Evolutionary conservation across 2,113 vertebrate genomes (phyloP), one percentile per base, ranked within the genome.

Genomic region (Ceyx cyanopectus): DNA sequence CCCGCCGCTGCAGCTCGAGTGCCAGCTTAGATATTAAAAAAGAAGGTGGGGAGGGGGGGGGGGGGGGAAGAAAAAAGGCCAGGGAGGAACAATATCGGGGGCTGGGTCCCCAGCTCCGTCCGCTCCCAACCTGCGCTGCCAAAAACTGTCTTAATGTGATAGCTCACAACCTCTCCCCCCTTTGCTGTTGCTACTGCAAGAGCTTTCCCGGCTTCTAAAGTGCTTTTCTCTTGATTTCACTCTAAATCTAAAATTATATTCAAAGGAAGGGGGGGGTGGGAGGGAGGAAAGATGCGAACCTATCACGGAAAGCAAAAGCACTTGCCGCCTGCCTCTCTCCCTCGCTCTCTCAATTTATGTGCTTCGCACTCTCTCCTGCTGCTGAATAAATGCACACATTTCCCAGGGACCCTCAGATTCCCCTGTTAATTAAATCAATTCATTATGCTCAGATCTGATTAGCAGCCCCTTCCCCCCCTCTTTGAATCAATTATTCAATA

Each of bases 401-500:
- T 99, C 98, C 98, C 98, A 98, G 98, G 99, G 98, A 99, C 98
- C 98, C 99, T 98, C 98, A 98, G 99, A 99, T 99, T 99, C 99
- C 99, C 99, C 98, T 99, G 99, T 99, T 99, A 99, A 99, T 99
- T 99, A 99, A 99, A 99, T 99, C 99, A 99, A 99, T 99, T 99
- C 99, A 99, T 99, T 99, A 99, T 99, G 99, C 99, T 99, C 98
- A 99, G 99, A 99, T 99, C 99, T 99, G 99, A 99, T 99, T 99
- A 99, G 99, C 99, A 98, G 98, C 98, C 99, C 99, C 98, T 98
- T 98, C 99, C 99, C 98, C 97, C 98, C 98, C 98, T 98, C 99
- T 99, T 99, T 99, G 99, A 99, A 99, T 99, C 99, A 99, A 99
- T 99, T 99, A 99, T 99, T 99, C 99, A 99, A 99, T 99, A 99